Evolutionary conservation across 2,888 invertebrate genomes (phyloP).

Genomic region (Schrankia costaestrigalis): DNA sequence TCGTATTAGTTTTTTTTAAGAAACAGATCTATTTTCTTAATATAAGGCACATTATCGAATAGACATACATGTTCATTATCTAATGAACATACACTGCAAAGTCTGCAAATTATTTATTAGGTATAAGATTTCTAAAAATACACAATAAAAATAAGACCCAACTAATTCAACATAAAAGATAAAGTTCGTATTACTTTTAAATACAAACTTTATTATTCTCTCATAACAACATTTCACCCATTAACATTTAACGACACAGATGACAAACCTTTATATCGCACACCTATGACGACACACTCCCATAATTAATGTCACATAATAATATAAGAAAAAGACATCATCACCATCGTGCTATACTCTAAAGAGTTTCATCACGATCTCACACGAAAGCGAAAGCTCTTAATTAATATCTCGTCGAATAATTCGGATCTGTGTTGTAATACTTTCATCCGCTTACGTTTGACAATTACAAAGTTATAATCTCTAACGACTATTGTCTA

Average conservation of each 20-base stretch:
- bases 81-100: too few relatives aligned
- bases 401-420: conserved; percentile 49
- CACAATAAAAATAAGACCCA: too few relatives aligned
- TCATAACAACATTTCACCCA: too few relatives aligned
- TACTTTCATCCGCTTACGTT: conserved; percentile 49
- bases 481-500: conserved; percentile 32
- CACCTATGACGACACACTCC: conserved; percentile 23
- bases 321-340: conserved; percentile 14
- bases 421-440: conserved; percentile 56
- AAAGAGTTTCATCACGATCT: conserved; percentile 39
- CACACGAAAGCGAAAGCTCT: conserved; percentile 50
- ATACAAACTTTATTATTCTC: too few relatives aligned
- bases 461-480: conserved; percentile 34
- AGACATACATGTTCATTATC: too few relatives aligned
- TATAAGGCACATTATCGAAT: too few relatives aligned
- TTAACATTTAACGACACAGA: conserved; percentile 1
- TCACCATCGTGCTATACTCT: conserved; percentile 26
- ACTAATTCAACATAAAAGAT: too few relatives aligned
- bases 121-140: too few relatives aligned
- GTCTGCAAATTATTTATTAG: too few relatives aligned
- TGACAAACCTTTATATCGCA: conserved; percentile 7
- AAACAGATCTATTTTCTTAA: too few relatives aligned
- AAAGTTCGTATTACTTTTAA: too few relatives aligned
- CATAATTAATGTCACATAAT: conserved; percentile 28
- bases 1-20: too few relatives aligned